Evolutionary conservation across 2,888 invertebrate species (phyloP).

Genomic region (Adelognathus sp.): DNA sequence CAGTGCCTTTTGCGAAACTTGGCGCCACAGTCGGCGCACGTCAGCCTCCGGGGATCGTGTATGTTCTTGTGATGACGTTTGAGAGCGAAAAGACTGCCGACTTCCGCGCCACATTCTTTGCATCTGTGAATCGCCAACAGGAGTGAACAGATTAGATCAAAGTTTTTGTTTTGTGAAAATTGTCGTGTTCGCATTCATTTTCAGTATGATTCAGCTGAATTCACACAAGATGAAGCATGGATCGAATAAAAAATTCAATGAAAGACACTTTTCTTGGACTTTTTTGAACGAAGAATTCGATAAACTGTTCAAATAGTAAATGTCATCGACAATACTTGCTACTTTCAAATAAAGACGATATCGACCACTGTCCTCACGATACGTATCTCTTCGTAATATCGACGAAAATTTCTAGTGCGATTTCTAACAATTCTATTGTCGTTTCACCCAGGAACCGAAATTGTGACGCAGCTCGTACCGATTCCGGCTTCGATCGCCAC

Average conservation of each 20-base stretch:
- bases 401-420: too few relatives aligned
- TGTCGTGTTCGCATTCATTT: too few relatives aligned
- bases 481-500: conserved; percentile 83
- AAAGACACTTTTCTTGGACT: not conserved
- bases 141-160: not conserved
- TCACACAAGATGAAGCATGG: too few relatives aligned
- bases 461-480: conserved; percentile 85
- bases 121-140: conserved; percentile 67
- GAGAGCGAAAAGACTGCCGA: conserved; percentile 83
- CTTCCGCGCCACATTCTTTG: conserved; percentile 81
- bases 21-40: conserved; percentile 82
- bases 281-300: too few relatives aligned
- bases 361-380: too few relatives aligned
- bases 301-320: too few relatives aligned
- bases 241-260: too few relatives aligned
- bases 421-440: not conserved
- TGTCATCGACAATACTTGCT: too few relatives aligned
- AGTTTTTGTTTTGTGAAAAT: not conserved
- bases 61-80: conserved; percentile 83
- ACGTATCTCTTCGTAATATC: too few relatives aligned
- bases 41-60: conserved; percentile 79
- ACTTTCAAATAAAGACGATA: too few relatives aligned
- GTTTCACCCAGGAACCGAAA: conserved; percentile 81
- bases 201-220: too few relatives aligned
- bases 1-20: conserved; percentile 84